phyloP scores from a whole-genome alignment of 2,113 vertebrate genomes.

The Sylvia atricapilla region DNA sequence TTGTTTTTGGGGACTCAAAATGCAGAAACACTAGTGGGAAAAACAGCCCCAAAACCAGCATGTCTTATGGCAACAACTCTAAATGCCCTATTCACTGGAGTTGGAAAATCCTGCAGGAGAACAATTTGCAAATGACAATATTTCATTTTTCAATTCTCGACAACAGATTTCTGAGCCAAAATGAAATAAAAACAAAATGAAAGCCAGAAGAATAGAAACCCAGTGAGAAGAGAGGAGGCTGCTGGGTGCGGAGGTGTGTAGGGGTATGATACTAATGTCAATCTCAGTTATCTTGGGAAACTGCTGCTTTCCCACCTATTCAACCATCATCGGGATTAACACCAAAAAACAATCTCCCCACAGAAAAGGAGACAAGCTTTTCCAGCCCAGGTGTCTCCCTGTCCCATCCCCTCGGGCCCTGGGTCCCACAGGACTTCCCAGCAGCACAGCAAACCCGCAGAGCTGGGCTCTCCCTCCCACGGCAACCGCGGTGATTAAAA shows the following conservation, averaged over 20 bases:
- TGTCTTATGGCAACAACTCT: background rate
- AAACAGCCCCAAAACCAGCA: fast-evolving
- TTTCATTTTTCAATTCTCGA: background rate
- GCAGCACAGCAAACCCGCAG: background rate
- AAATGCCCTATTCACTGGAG: fast-evolving
- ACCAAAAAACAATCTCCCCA: background rate
- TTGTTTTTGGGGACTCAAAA: background rate
- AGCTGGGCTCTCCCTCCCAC: background rate
- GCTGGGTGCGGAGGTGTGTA: background rate
- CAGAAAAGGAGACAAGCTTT: background rate
- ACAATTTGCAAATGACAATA: background rate
- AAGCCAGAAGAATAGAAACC: background rate
- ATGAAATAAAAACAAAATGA: background rate
- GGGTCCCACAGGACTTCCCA: fast-evolving
- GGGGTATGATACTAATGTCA: background rate
- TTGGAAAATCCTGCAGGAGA: background rate
- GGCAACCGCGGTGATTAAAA: background rate
- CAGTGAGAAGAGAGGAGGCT: background rate
- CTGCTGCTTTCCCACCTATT: background rate
- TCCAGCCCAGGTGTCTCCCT: background rate
- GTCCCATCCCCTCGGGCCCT: background rate
- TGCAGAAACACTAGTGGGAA: background rate
- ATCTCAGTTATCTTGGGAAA: background rate
- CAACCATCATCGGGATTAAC: background rate
- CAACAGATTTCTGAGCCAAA: background rate